Evolutionary conservation across 2,113 vertebrate genomes (phyloP).

Genomic region (Hemicordylus capensis): DNA sequence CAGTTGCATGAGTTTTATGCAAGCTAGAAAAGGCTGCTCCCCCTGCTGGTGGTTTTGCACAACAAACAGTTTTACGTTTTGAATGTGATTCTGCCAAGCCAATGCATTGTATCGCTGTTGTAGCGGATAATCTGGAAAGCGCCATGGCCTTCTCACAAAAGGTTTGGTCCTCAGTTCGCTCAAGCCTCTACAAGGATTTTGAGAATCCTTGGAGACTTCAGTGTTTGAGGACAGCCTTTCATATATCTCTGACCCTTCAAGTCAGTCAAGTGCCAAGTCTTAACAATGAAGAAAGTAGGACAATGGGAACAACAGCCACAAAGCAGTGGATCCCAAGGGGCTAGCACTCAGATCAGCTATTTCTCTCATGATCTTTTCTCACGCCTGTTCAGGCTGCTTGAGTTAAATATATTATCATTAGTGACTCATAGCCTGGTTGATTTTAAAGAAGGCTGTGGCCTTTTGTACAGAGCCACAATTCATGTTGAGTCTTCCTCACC

Average conservation of each 20-base stretch:
- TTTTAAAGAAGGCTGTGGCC: constrained; percentile 29
- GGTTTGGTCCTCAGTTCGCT: neutral
- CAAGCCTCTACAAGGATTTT: neutral
- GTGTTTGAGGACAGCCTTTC: neutral
- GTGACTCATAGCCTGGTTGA: constrained; percentile 16
- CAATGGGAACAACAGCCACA: neutral
- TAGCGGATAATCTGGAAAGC: too few relatives aligned
- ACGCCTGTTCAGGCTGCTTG: constrained; percentile 10
- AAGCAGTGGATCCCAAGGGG: neutral
- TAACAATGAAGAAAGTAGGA: neutral
- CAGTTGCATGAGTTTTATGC: too few relatives aligned
- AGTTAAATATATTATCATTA: neutral
- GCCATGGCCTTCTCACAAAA: too few relatives aligned
- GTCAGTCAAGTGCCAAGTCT: neutral
- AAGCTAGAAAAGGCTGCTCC: too few relatives aligned
- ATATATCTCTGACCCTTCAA: constrained; percentile 14
- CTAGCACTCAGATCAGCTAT: neutral
- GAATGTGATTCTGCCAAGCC: too few relatives aligned
- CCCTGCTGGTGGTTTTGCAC: too few relatives aligned
- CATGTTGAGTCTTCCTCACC: neutral
- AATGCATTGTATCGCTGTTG: too few relatives aligned
- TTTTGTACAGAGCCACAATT: constrained; percentile 30
- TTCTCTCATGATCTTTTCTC: constrained; percentile 26
- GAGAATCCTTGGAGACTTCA: neutral
- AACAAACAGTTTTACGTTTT: too few relatives aligned